Evolutionary conservation across 2,888 invertebrate species (phyloP).

Genomic region (Branchipolynoe longqiensis): DNA sequence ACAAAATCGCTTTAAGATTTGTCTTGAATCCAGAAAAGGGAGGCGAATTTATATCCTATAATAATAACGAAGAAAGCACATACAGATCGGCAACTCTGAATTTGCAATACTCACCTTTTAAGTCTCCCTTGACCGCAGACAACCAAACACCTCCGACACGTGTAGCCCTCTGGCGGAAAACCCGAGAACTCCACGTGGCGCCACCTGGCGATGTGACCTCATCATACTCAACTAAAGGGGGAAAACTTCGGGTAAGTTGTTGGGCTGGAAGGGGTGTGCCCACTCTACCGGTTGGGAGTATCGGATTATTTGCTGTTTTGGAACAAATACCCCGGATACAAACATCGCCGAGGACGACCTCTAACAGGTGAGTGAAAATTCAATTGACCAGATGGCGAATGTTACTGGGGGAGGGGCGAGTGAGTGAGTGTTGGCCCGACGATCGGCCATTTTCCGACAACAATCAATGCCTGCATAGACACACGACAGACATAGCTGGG

Average conservation of each 20-base stretch:
- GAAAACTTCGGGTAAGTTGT: background rate
- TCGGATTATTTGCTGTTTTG: background rate
- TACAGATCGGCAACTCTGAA: no score
- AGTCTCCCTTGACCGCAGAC: no score
- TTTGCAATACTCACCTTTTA: no score
- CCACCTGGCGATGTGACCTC: conserved; percentile 37
- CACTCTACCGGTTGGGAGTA: background rate
- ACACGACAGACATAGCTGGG: no score
- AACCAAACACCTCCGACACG: no score
- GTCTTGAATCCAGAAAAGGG: no score
- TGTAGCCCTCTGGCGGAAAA: conserved; percentile 27
- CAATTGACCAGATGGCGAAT: no score
- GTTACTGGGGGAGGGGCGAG: background rate
- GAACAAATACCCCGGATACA: conserved; percentile 23
- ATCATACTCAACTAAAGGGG: background rate
- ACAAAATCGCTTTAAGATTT: no score
- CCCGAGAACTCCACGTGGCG: background rate
- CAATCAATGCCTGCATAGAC: conserved; percentile 52
- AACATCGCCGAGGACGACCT: background rate
- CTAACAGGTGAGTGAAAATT: conserved; percentile 14
- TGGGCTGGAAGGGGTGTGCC: conserved; percentile 35
- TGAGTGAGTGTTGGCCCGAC: background rate
- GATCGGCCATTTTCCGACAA: conserved; percentile 28
- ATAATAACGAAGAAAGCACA: no score
- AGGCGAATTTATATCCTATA: no score